Evolutionary conservation across 2,113 vertebrate genomes (phyloP), one percentile per base, ranked within the genome.

Genomic region (Coracopsis vasa): DNA sequence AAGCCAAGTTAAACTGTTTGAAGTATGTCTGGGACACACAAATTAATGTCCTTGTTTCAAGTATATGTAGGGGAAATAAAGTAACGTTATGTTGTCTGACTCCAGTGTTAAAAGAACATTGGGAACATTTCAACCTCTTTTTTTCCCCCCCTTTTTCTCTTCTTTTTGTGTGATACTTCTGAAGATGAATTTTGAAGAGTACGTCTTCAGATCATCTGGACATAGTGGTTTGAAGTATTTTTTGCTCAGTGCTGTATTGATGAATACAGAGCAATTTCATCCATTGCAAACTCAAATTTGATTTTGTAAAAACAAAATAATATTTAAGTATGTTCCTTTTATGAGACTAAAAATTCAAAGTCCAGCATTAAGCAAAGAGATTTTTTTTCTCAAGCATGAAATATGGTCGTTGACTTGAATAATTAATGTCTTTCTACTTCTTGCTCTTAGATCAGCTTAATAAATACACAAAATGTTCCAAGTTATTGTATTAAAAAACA

Each of bases 1-100:
- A 91, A 73, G 94, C 88, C 92, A 94, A 96, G 69, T 86, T 81
- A 89, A 95, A 92, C 65, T 89, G 90, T 86, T 94, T 91, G 51
- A 82, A 87, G 37, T 90, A 92, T 92, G 95, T 96, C 94, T 96
- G 88, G 80, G n/a, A 41, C 65, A 65, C 25, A 21, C 51, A 82
- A 47, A 93, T 89, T 91, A 87, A 82, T 91, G 58, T 80, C 37
- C 70, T 72, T 69, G 28, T 71, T 90, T 94, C 62, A 95, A 94
- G 58, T 87, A 35, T 66, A 48, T 84, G 85, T 87, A 20, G 51
- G 41, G 44, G 56, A 92, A 92, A 82, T 84, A 69, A 88, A 81
- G 19, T 27, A 61, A 64, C 37, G 29, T 86, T 66, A 13, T 61
- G 31, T 81, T 94, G 51, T 80, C 79, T 90, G 61, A 84, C 44